phyloP scores from a whole-genome alignment of 1,140 invertebrate species.

The Cyclina sinensis region DNA sequence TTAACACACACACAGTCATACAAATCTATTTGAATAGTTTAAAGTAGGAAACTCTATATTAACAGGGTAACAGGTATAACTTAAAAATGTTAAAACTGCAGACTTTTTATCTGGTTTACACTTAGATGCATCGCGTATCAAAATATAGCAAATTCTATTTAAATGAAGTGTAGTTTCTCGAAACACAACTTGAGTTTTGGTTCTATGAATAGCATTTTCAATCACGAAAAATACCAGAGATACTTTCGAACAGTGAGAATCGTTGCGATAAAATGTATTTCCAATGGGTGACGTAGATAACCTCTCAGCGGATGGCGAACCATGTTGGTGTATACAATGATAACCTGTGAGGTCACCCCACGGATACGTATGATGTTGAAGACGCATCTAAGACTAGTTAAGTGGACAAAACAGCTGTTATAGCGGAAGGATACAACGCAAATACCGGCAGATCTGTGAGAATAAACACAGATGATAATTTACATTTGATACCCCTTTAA shows the following conservation, averaged over 20 bases:
- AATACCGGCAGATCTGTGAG: conserved; percentile 25
- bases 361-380: background rate
- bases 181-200: background rate
- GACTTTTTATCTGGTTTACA: too few relatives aligned
- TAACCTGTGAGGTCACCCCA: conserved; percentile 9
- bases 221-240: background rate
- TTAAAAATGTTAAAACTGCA: too few relatives aligned
- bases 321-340: background rate
- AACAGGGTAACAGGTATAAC: too few relatives aligned
- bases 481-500: background rate
- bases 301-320: background rate
- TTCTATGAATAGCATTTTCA: background rate
- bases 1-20: too few relatives aligned
- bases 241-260: conserved; percentile 17
- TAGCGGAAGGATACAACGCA: conserved; percentile 6
- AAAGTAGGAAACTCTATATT: too few relatives aligned
- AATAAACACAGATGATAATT: conserved; percentile 14
- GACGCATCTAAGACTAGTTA: background rate
- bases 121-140: too few relatives aligned
- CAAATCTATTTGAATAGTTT: too few relatives aligned
- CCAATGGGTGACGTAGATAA: background rate
- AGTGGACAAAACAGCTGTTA: conserved; percentile 32
- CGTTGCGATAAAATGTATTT: background rate
- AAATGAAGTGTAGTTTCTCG: too few relatives aligned
- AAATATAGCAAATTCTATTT: too few relatives aligned